Percentiles rank a stretch among this genome's conserved stretches.
Evolutionary conservation across 1,140 invertebrate genomes (phyloP).

Genomic region (Aculops lycopersici): DNA sequence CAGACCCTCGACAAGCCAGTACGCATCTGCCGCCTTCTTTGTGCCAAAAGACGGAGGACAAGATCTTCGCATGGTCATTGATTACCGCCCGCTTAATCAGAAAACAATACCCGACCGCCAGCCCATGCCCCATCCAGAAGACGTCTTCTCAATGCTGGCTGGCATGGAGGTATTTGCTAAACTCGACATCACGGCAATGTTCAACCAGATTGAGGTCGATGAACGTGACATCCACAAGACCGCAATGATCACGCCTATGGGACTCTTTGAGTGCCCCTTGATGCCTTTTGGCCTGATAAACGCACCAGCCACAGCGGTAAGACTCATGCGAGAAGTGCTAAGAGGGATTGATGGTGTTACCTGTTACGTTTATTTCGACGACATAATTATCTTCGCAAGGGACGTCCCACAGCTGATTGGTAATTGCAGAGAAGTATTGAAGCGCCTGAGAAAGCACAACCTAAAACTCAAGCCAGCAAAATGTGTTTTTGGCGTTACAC

Average conservation of each 20-base stretch:
- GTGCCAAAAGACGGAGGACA: slow-evolving; percentile 18
- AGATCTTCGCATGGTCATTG: slow-evolving; percentile 16
- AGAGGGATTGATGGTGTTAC: slow-evolving; percentile 9
- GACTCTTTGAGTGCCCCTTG: background rate
- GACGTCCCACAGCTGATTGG: too few species aligned
- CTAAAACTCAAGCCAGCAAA: slow-evolving; percentile 12
- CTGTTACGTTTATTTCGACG: slow-evolving; percentile 14
- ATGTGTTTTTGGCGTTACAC: slow-evolving; percentile 1
- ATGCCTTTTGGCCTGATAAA: slow-evolving; percentile 1
- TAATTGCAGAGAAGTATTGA: too few species aligned
- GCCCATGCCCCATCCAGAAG: slow-evolving; percentile 20
- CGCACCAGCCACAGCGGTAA: background rate
- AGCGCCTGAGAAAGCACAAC: slow-evolving; percentile 11
- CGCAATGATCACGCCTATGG: background rate
- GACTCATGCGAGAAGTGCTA: slow-evolving; percentile 1
- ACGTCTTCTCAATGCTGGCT: slow-evolving; percentile 13
- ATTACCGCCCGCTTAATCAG: slow-evolving; percentile 19
- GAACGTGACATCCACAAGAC: background rate
- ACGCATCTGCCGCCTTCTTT: slow-evolving; percentile 18
- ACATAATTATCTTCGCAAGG: slow-evolving; percentile 9
- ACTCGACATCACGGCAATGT: background rate
- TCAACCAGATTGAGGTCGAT: background rate
- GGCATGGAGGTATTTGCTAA: slow-evolving; percentile 10
- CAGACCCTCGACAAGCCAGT: slow-evolving; percentile 14
- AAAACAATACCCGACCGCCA: slow-evolving; percentile 17